A percentile compares a stretch with the other conserved stretches of the same genome.
These are phyloP conservation scores for Fregata magnificens DNA, from an alignment of 2,113 vertebrate species.

Conservation along the genomic window DNA sequence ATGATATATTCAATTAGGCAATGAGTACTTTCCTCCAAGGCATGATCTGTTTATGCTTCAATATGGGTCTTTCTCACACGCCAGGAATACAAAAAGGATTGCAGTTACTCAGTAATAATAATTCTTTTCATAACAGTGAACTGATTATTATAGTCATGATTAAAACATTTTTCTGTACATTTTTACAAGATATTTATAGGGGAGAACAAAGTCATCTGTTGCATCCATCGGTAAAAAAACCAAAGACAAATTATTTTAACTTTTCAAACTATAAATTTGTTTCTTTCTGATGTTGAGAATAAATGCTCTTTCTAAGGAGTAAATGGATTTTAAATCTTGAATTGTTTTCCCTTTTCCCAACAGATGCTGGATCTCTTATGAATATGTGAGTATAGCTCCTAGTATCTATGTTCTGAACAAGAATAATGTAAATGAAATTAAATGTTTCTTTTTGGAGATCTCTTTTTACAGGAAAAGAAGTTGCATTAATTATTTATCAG, in stretches of 20 bases:
- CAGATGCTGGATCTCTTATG: background rate
- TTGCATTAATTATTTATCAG: background rate
- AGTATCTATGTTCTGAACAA: background rate
- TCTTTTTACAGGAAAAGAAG: background rate
- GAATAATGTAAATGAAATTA: background rate
- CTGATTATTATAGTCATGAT: background rate
- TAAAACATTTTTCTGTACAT: background rate
- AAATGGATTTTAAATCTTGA: constrained; percentile 30
- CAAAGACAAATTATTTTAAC: background rate
- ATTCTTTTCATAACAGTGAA: background rate
- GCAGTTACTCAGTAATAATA: background rate
- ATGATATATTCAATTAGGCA: background rate
- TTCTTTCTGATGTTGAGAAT: background rate
- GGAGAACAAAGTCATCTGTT: background rate
- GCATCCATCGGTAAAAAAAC: background rate
- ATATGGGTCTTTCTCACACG: background rate
- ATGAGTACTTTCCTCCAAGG: background rate
- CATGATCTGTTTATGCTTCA: background rate
- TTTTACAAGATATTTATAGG: background rate
- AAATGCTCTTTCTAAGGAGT: background rate
- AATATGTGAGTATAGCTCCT: background rate
- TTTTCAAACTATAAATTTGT: background rate
- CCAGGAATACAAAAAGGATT: background rate
- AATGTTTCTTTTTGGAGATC: background rate
- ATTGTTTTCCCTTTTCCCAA: background rate